A percentile compares a stretch with the other conserved stretches of the same genome.
phyloP scores from a whole-genome alignment of 2,888 invertebrate species.

The Cloeon dipterum region DNA sequence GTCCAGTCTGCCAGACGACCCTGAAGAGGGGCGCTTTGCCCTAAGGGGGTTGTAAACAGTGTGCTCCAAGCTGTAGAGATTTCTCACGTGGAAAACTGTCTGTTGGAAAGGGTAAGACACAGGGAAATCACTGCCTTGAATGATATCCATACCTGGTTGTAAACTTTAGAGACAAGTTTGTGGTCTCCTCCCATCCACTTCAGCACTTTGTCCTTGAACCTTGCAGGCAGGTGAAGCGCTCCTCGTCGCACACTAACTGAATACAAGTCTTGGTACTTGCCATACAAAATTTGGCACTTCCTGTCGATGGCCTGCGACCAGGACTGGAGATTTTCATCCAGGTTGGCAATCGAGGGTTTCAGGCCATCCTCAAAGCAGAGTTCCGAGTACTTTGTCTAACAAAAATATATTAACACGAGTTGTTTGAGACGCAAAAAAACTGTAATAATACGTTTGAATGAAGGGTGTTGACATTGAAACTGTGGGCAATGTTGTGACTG shows the following conservation, averaged over 20 bases:
- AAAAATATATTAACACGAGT: neutral
- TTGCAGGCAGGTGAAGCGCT: neutral
- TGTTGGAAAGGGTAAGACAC: constrained; percentile 5
- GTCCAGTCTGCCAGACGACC: constrained; percentile 8
- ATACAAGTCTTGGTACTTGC: constrained; percentile 7
- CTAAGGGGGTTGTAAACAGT: constrained; percentile 11
- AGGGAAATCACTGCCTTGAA: no score
- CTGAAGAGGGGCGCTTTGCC: constrained; percentile 10
- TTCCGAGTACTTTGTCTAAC: constrained; percentile 3
- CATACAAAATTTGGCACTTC: constrained; percentile 7
- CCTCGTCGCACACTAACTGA: constrained; percentile 5
- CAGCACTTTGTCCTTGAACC: constrained; percentile 4
- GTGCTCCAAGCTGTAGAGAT: constrained; percentile 9
- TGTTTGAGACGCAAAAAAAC: no score
- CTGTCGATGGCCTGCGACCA: constrained; percentile 5
- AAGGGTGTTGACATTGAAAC: no score
- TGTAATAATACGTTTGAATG: no score
- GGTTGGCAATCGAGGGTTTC: neutral
- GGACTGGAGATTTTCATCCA: neutral
- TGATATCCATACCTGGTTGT: constrained; percentile 4
- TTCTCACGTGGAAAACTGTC: constrained; percentile 10
- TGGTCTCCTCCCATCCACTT: constrained; percentile 5
- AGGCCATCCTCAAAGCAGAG: constrained; percentile 4
- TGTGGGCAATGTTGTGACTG: no score
- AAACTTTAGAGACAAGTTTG: constrained; percentile 1